Evolutionary conservation across 2,113 vertebrate species (phyloP), one percentile per base, ranked within the genome.

Genomic region (Tinamus guttatus): DNA sequence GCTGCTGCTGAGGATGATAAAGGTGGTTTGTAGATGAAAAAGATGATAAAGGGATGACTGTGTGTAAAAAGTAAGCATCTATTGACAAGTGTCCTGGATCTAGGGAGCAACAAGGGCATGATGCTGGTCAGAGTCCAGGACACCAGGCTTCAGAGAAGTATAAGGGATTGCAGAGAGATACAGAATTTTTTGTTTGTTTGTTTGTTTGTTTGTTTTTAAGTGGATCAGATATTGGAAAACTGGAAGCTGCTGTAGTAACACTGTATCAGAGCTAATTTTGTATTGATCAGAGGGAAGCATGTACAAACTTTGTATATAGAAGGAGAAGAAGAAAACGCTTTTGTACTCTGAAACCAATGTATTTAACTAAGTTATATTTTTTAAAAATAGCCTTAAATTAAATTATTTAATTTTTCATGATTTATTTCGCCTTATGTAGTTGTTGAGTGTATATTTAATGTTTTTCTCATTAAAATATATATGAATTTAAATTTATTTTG

Each of bases 1-100:
- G 14, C 0, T 40, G 34, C 8, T 77, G 18, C 18, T 43, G 32
- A 56, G 70, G 51, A 6, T 54, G n/a, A 20, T 0, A 0, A 83
- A 30, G 15, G 18, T 1, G 11, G 17, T 4, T 75, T 87, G 81
- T 82, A 15, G 27, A 49, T 49, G 18, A 47, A 47, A 21, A 49
- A 49, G 47, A 22, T 49, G 47, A 22, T 49, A 36, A 36, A 73
- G 5, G 18, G 14, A 18, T 2, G 11, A 34, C 14, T 22, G 11
- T 38, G 79, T 52, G 22, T 82, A 38, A 64, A 54, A 54, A 80
- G n/a, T 27, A 49, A 41, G 21, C 14, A 18, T 64, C 13, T 8
- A 25, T 40, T 5, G 18, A 13, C 41, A 67, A 47, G 18, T 65
- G 28, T 25, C 25, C 62, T 75, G 47, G 13, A 73, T 24, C 24